These are phyloP conservation scores for Parnassius mnemosyne DNA, from an alignment of 2,888 invertebrate genomes.

Conservation along the genomic window DNA sequence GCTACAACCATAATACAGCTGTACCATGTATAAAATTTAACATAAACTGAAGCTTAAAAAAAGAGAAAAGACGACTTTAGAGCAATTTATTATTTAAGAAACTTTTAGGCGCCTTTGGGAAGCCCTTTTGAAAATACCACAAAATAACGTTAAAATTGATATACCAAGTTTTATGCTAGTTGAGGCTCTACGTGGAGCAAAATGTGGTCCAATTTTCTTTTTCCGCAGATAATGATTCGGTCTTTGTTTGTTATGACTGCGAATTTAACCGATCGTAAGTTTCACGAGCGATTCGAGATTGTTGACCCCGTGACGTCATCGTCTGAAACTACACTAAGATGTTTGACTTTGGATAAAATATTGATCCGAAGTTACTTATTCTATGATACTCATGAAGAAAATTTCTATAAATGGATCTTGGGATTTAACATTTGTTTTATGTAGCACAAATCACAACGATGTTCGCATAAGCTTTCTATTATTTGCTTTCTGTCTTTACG, in stretches of 20 bases:
- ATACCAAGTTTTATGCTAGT: constrained; percentile 19
- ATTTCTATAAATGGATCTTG: constrained; percentile 10
- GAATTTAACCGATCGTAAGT: constrained; percentile 60
- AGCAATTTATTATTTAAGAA: constrained; percentile 5
- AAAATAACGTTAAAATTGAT: constrained; percentile 13
- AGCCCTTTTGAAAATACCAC: constrained; percentile 32
- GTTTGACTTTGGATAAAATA: constrained; percentile 20
- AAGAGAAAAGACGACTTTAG: background rate
- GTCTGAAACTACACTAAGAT: constrained; percentile 41
- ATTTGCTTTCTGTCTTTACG: too few relatives aligned
- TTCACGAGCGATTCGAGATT: constrained; percentile 56
- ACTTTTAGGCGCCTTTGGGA: constrained; percentile 35
- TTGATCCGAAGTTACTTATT: constrained; percentile 16
- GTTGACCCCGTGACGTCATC: constrained; percentile 64
- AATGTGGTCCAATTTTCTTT: constrained; percentile 28
- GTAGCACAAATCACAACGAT: too few relatives aligned
- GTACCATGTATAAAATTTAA: too few relatives aligned
- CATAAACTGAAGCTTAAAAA: too few relatives aligned
- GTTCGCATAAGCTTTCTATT: too few relatives aligned
- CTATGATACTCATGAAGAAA: constrained; percentile 7
- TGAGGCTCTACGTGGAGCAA: constrained; percentile 24
- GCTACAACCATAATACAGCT: too few relatives aligned
- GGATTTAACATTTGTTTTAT: constrained; percentile 27
- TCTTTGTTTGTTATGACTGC: constrained; percentile 66
- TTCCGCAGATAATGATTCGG: constrained; percentile 13